Conservation (phyloP, 2,113 vertebrate genomes). For the Channa maculata region DNA sequence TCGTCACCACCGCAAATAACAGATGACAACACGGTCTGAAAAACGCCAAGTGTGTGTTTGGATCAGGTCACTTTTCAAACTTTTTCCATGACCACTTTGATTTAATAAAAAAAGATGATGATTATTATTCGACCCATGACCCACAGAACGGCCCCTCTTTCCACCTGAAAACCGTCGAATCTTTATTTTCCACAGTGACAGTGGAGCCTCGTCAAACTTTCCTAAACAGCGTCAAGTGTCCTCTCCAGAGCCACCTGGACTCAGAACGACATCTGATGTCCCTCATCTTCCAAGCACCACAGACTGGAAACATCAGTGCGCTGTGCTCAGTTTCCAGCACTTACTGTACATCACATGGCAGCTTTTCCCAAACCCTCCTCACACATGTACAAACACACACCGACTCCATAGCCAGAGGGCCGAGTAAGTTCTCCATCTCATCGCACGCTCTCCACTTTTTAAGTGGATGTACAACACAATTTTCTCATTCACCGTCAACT, state of each 20-base stretch:
- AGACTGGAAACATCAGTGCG: slow-evolving; percentile 24
- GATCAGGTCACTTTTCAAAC: too few species aligned
- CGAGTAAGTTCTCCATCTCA: slow-evolving; percentile 8
- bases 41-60: not conserved
- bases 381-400: slow-evolving; percentile 17
- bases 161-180: too few species aligned
- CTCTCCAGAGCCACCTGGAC: too few species aligned
- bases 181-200: too few species aligned
- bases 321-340: slow-evolving; percentile 3
- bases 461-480: not conserved
- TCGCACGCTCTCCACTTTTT: slow-evolving; percentile 2
- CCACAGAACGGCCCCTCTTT: too few species aligned
- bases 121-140: too few species aligned
- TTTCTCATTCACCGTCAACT: slow-evolving; percentile 17
- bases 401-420: not conserved
- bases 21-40: slow-evolving; percentile 7
- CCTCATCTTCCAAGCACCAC: not conserved
- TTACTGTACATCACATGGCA: not conserved
- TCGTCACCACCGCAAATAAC: not conserved
- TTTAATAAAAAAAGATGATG: too few species aligned
- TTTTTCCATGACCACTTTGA: too few species aligned
- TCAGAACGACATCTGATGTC: too few species aligned
- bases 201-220: too few species aligned
- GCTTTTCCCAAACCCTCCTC: slow-evolving; percentile 16
- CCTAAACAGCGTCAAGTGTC: too few species aligned